Conservation (phyloP, 1,140 invertebrate species). For the Drosophila eugracilis region DNA sequence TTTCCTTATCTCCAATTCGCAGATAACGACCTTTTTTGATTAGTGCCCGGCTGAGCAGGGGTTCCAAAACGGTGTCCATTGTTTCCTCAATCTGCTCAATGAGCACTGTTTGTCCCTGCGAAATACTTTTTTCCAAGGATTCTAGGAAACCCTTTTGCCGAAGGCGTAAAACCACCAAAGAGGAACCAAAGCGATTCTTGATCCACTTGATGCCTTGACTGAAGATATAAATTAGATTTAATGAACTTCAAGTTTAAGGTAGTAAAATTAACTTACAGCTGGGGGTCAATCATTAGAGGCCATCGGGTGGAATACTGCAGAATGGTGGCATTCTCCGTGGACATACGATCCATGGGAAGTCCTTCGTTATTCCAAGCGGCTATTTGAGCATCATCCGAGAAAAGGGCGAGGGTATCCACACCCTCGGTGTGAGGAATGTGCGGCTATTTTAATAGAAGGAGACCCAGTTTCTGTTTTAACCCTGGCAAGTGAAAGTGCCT, state of each 20-base stretch:
- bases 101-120: constrained; percentile 90
- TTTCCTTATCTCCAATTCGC: constrained; percentile 95
- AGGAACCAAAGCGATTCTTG: constrained; percentile 92
- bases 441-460: constrained; percentile 82
- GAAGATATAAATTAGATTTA: background rate
- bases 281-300: constrained; percentile 98
- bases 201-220: constrained; percentile 98
- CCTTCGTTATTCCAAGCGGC: constrained; percentile 98
- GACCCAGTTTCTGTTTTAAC: constrained; percentile 1
- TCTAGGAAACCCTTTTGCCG: constrained; percentile 94
- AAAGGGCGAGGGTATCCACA: constrained; percentile 92
- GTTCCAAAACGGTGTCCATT: constrained; percentile 96
- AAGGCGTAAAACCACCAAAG: constrained; percentile 91
- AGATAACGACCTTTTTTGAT: constrained; percentile 92
- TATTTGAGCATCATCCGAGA: constrained; percentile 96
- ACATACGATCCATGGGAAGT: constrained; percentile 96
- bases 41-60: constrained; percentile 93
- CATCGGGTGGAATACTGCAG: constrained; percentile 95
- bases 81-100: constrained; percentile 96
- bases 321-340: constrained; percentile 97
- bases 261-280: constrained; percentile 85
- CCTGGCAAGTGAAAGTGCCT: constrained; percentile 9
- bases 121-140: constrained; percentile 92
- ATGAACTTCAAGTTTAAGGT: background rate
- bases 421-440: constrained; percentile 92